Conservation (phyloP, 2,888 invertebrate genomes). For the Eucera pruinosa region DNA sequence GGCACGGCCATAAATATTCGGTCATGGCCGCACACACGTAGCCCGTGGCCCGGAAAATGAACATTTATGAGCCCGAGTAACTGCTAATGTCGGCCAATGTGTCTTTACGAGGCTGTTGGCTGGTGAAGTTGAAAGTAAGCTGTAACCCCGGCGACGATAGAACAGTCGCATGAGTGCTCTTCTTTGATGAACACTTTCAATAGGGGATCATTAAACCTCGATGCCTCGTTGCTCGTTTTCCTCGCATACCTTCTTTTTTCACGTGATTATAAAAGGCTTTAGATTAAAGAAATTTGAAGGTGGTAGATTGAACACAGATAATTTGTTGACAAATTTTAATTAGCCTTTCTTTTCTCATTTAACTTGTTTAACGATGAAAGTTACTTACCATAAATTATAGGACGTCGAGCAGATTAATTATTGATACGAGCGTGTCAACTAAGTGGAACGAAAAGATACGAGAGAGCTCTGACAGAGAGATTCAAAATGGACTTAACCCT, state of each 20-base stretch:
- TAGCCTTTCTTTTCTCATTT: slow-evolving; percentile 29
- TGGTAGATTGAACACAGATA: neutral
- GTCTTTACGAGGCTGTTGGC: slow-evolving; percentile 53
- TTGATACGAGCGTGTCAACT: slow-evolving; percentile 53
- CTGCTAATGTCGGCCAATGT: slow-evolving; percentile 64
- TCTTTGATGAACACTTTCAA: neutral
- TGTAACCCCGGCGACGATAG: neutral
- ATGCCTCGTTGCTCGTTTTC: slow-evolving; percentile 12
- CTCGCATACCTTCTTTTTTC: neutral
- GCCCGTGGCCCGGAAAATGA: slow-evolving; percentile 58
- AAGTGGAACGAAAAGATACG: slow-evolving; percentile 34
- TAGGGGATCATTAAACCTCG: slow-evolving; percentile 5
- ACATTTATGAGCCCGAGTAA: slow-evolving; percentile 68
- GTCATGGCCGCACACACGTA: slow-evolving; percentile 32
- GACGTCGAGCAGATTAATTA: slow-evolving; percentile 47
- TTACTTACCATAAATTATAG: slow-evolving; percentile 64
- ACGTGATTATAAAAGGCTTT: neutral
- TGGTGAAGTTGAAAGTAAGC: slow-evolving; percentile 43
- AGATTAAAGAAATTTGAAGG: too few relatives aligned
- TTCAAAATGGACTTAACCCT: too few relatives aligned
- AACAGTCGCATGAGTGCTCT: neutral
- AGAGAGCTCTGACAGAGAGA: too few relatives aligned
- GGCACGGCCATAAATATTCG: slow-evolving; percentile 63
- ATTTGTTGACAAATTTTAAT: too few relatives aligned
- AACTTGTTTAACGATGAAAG: slow-evolving; percentile 40